Percentiles rank a stretch among this genome's conserved stretches.
Conservation (phyloP, 2,113 vertebrate genomes). For the Genyomyrus donnyi region DNA sequence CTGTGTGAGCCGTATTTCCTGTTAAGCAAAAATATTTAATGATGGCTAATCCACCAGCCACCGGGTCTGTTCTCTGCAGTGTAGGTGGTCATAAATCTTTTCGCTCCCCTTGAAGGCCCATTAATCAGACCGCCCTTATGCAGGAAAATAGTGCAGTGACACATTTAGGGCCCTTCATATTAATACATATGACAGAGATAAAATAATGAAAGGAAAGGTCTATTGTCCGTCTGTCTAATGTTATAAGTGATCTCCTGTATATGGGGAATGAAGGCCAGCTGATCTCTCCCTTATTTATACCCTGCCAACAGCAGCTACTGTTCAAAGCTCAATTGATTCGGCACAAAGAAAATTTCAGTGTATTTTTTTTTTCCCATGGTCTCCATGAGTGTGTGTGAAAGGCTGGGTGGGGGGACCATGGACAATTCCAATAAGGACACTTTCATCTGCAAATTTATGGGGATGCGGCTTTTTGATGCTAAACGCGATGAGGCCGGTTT, state of each 20-base stretch:
- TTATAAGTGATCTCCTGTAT: background rate
- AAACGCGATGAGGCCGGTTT: background rate
- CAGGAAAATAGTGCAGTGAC: background rate
- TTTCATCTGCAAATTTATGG: background rate
- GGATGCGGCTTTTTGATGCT: background rate
- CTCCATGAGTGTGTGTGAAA: background rate
- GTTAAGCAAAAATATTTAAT: background rate
- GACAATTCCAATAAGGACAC: background rate
- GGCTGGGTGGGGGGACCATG: background rate
- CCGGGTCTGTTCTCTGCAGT: background rate
- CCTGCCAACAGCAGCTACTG: background rate
- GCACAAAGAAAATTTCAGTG: background rate
- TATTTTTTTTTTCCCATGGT: background rate
- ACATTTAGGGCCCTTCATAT: conserved; percentile 4
- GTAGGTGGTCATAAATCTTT: background rate
- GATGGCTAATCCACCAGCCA: background rate
- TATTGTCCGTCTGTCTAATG: background rate
- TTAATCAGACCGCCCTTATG: background rate
- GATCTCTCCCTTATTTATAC: background rate
- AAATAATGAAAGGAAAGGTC: background rate
- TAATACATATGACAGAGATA: conserved; percentile 3
- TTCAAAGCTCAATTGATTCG: background rate
- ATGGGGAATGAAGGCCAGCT: background rate
- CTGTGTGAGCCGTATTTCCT: background rate
- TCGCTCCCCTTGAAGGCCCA: background rate